phyloP scores from a whole-genome alignment of 2,888 invertebrate genomes.

The Vannuccia rotundouncinata region DNA sequence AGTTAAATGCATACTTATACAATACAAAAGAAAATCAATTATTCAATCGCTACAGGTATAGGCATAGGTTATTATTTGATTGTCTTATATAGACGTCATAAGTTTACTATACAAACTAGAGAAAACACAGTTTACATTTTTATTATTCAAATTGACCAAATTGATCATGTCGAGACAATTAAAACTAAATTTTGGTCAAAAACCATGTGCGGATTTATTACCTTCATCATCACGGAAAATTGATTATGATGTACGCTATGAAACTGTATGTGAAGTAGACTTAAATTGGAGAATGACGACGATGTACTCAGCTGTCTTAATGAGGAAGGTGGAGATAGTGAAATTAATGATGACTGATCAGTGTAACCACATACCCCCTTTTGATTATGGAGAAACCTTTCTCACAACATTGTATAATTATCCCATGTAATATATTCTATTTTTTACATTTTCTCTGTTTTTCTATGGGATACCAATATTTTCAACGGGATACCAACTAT shows the following conservation, averaged over 20 bases:
- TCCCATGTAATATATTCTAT: constrained; percentile 26
- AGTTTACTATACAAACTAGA: background rate
- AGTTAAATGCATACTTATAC: background rate
- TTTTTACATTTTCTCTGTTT: constrained; percentile 26
- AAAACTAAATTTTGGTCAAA: background rate
- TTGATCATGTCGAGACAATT: background rate
- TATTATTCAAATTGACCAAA: background rate
- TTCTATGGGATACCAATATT: constrained; percentile 24
- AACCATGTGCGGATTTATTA: background rate
- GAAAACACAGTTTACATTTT: background rate
- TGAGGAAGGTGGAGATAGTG: background rate
- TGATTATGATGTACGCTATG: background rate
- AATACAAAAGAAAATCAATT: background rate
- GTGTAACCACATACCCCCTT: constrained; percentile 26
- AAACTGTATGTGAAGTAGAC: background rate
- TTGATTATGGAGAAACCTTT: constrained; percentile 26
- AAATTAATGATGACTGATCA: background rate
- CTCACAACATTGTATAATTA: constrained; percentile 26
- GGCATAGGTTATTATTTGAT: background rate
- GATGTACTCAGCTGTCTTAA: background rate
- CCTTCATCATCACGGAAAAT: background rate
- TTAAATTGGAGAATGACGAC: background rate
- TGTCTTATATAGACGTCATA: background rate
- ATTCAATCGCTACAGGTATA: background rate
- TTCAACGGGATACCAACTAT: constrained; percentile 26